phyloP scores from a whole-genome alignment of 1,140 invertebrate species.

The Arion vulgaris region DNA sequence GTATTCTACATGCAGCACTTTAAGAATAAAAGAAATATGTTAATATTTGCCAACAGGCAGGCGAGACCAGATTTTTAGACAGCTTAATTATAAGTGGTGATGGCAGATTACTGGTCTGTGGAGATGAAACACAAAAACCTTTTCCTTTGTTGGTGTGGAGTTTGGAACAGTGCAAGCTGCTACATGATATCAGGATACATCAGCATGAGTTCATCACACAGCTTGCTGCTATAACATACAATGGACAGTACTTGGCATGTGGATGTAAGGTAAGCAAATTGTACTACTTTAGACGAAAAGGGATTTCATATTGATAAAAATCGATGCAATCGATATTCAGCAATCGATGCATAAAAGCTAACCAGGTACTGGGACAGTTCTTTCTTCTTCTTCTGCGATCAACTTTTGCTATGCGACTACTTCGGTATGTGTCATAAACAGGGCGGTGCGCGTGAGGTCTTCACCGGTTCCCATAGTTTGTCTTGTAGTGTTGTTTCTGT shows the following conservation, averaged over 20 bases:
- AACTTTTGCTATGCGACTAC: too few relatives aligned
- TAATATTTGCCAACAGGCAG: conserved; percentile 75
- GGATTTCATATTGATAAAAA: too few relatives aligned
- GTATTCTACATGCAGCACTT: too few relatives aligned
- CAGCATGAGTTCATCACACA: conserved; percentile 90
- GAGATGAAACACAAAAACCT: conserved; percentile 92
- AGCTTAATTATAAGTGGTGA: conserved; percentile 89
- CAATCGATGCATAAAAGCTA: background rate
- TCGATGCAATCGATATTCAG: too few relatives aligned
- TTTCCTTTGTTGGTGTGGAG: conserved; percentile 92
- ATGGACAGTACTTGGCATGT: conserved; percentile 81
- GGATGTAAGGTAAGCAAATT: conserved; percentile 74
- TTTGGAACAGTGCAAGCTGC: conserved; percentile 84
- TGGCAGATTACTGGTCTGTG: conserved; percentile 89
- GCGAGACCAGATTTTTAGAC: conserved; percentile 90
- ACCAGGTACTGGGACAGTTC: too few relatives aligned
- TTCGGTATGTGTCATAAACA: too few relatives aligned
- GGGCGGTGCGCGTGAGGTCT: too few relatives aligned
- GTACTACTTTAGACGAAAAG: background rate
- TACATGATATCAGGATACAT: conserved; percentile 89
- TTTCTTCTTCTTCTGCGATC: too few relatives aligned
- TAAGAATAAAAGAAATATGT: too few relatives aligned
- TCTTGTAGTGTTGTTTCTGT: too few relatives aligned
- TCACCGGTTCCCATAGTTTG: too few relatives aligned
- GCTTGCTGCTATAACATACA: conserved; percentile 87